These are phyloP conservation scores for Caenorhabditis remanei DNA, from an alignment of 1,140 invertebrate species.

Conservation along the genomic window DNA sequence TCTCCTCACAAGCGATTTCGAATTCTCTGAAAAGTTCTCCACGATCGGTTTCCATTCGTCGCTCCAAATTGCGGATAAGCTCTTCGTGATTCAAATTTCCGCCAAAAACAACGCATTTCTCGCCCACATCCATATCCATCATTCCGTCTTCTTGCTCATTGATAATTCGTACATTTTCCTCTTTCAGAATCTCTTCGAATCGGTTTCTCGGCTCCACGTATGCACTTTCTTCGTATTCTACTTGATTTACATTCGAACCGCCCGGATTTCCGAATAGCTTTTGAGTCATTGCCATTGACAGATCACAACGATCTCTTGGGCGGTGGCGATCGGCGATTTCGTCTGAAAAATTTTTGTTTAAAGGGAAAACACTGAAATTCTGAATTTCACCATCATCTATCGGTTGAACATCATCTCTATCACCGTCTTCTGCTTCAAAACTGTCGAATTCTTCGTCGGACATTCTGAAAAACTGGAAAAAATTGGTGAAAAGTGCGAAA, in stretches of 20 bases:
- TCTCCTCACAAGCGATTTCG: background rate
- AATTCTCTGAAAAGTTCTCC: background rate
- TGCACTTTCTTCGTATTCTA: slow-evolving; percentile 3
- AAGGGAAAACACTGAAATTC: too few relatives aligned
- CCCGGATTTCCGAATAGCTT: slow-evolving; percentile 38
- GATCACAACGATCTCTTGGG: background rate
- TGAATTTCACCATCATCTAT: background rate
- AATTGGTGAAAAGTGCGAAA: background rate
- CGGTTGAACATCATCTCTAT: background rate
- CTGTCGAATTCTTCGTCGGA: slow-evolving; percentile 40
- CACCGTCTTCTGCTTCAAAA: background rate
- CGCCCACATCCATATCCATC: background rate
- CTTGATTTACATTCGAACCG: background rate
- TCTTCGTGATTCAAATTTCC: slow-evolving; percentile 32
- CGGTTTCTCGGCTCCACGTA: slow-evolving; percentile 19
- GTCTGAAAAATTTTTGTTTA: slow-evolving; percentile 1
- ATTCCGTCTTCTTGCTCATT: background rate
- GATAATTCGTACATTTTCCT: slow-evolving; percentile 11
- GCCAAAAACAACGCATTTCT: slow-evolving; percentile 18
- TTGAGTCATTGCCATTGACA: slow-evolving; percentile 41
- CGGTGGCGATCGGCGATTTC: background rate
- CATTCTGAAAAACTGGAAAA: slow-evolving; percentile 21
- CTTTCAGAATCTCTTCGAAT: slow-evolving; percentile 14
- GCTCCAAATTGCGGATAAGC: slow-evolving; percentile 10
- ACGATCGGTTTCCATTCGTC: slow-evolving; percentile 17